Conservation (phyloP, 2,797 vertebrate genomes). For the Melanogrammus aeglefinus region DNA sequence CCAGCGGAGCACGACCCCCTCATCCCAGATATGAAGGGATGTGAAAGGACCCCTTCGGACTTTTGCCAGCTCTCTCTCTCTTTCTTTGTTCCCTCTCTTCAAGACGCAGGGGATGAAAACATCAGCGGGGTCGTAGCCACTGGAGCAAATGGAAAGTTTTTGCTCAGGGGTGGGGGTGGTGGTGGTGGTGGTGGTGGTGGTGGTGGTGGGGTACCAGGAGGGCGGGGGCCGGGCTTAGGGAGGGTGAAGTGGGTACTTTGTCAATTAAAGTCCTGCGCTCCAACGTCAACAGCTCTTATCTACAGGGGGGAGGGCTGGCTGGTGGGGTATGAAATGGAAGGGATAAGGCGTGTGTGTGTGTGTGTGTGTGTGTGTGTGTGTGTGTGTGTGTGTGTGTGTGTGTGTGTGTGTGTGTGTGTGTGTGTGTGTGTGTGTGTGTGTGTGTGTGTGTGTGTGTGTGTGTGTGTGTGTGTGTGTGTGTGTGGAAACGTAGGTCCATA, state of each 20-base stretch:
- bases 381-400: too few species aligned
- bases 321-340: slow-evolving; percentile 39
- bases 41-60: too few species aligned
- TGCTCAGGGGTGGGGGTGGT: slow-evolving; percentile 24
- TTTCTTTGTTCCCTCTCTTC: slow-evolving; percentile 38
- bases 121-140: not conserved
- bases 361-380: too few species aligned
- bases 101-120: slow-evolving; percentile 49
- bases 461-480: slow-evolving; percentile 22
- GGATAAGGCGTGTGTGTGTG: slow-evolving; percentile 13
- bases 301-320: slow-evolving; percentile 57
- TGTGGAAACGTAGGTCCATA: slow-evolving; percentile 31
- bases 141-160: slow-evolving; percentile 50
- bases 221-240: slow-evolving; percentile 41
- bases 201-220: slow-evolving; percentile 35
- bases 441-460: slow-evolving; percentile 9
- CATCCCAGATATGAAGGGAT: not conserved
- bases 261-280: slow-evolving; percentile 64
- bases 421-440: too few species aligned
- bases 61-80: not conserved
- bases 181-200: slow-evolving; percentile 39
- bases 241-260: slow-evolving; percentile 49
- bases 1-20: not conserved
- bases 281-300: slow-evolving; percentile 65
- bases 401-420: too few species aligned